Conservation (phyloP, 2,113 vertebrate species). For the Calyptomena viridis region DNA sequence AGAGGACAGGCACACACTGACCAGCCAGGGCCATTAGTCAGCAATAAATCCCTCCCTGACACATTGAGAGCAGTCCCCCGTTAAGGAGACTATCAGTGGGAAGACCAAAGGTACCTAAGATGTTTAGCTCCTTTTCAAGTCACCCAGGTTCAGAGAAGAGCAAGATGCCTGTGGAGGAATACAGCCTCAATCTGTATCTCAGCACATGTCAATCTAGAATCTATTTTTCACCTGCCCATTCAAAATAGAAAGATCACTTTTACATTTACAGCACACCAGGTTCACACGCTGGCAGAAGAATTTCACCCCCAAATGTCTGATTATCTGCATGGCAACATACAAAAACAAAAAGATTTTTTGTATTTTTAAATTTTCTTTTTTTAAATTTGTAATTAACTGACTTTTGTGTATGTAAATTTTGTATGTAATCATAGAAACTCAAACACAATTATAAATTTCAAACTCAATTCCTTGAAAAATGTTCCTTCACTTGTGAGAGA, state of each 20-base stretch:
- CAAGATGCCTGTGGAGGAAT: background rate
- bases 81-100: background rate
- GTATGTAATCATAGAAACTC: background rate
- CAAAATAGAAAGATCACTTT: background rate
- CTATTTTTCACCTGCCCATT: background rate
- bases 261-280: background rate
- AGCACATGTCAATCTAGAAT: background rate
- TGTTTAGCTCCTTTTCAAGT: slow-evolving; percentile 17
- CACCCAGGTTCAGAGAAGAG: slow-evolving; percentile 11
- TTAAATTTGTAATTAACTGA: background rate
- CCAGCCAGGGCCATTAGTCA: background rate
- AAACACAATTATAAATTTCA: background rate
- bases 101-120: slow-evolving; percentile 25
- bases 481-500: background rate
- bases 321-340: background rate
- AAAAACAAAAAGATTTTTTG: background rate
- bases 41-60: background rate
- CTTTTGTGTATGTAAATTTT: background rate
- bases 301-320: background rate
- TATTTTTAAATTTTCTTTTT: background rate
- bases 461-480: background rate
- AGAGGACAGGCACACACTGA: fast-evolving
- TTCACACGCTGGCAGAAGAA: background rate
- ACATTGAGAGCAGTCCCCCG: background rate
- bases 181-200: too few relatives aligned